Base-by-base conservation (phyloP, 2,888 invertebrate species). In the Timandra comae region DNA sequence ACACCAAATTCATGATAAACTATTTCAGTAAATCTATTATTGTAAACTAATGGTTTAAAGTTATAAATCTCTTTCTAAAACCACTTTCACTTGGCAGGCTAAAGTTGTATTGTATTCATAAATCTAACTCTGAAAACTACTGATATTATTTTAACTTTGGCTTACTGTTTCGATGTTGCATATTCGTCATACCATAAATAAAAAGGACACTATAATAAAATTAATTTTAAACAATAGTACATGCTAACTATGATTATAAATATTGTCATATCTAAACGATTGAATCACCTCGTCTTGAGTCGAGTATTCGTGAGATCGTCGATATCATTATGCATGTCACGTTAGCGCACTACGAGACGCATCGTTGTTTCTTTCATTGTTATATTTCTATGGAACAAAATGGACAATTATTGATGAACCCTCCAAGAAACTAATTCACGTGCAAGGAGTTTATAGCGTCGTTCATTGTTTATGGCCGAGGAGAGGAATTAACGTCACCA, bases 311-410 rank as follows among this genome's bases (percentile, higher is more conserved):
- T n/a, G n/a, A n/a, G n/a, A n/a, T n/a, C n/a, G 29, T 47, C 6
- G 6, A 16, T 16, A 16, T 16, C 4, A 27, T 47, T 37, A 43
- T 38, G 40, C 45, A 26, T 41, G 33, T 37, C 42, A 43, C 39
- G 38, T 43, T 37, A 37, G 42, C 42, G 40, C 46, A 42, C 40
- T 38, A 36, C 4, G 6, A 9, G 32, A 31, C 35, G 27, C 38
- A 34, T 38, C 38, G 25, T 35, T 38, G 32, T 38, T 35, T 31
- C 24, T 38, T 29, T 40, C 41, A 49, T 43, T 50, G 42, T 42
- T 42, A 31, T 38, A 6, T 24, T 11, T 24, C 5, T 11, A 10
- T 11, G 9, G 2, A 8, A 10, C 7, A 11, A 24, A 9, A 11
- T 22, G n/a, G 16, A 5, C 16, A 16, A 16, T 16, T 16, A 16